phyloP scores from a whole-genome alignment of 2,797 vertebrate species.

The Lutjanus argentimaculatus region DNA sequence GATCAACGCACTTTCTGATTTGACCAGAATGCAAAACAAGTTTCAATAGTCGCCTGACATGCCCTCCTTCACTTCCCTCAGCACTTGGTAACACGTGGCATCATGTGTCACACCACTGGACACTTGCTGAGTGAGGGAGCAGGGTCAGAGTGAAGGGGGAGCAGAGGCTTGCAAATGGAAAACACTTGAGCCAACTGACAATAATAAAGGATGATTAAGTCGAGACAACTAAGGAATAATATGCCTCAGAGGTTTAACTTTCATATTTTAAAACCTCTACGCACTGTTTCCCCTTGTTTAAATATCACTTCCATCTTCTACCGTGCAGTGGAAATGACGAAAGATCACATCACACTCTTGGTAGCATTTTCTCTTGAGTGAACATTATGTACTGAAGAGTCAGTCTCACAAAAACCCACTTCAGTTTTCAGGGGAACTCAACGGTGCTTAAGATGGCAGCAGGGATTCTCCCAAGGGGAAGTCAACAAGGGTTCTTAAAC shows the following conservation, averaged over 20 bases:
- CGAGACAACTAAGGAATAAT: background rate
- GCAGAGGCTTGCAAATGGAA: background rate
- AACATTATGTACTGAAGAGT: slow-evolving; percentile 2
- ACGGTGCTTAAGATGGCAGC: slow-evolving; percentile 12
- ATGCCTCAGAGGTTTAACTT: background rate
- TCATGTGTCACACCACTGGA: slow-evolving; percentile 7
- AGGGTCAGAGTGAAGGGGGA: background rate
- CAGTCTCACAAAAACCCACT: slow-evolving; percentile 9
- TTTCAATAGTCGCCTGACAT: slow-evolving; percentile 16
- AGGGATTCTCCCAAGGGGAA: slow-evolving; percentile 33
- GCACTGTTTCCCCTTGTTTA: background rate
- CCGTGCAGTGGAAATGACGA: background rate
- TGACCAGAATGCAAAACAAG: slow-evolving; percentile 25
- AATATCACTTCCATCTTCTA: background rate
- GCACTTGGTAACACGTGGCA: background rate
- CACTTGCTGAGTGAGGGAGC: background rate
- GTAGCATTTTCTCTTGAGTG: background rate
- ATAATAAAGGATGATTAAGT: background rate
- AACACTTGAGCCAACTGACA: background rate
- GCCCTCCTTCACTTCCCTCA: slow-evolving; percentile 17
- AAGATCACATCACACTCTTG: slow-evolving; percentile 1
- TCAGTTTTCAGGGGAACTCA: slow-evolving; percentile 31
- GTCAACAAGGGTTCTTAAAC: slow-evolving; percentile 29
- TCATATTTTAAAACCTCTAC: slow-evolving; percentile 9
- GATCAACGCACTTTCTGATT: background rate